Percentiles rank a stretch among this genome's conserved stretches.
Conservation (phyloP, 2,113 vertebrate species). For the Myotis lucifugus region DNA sequence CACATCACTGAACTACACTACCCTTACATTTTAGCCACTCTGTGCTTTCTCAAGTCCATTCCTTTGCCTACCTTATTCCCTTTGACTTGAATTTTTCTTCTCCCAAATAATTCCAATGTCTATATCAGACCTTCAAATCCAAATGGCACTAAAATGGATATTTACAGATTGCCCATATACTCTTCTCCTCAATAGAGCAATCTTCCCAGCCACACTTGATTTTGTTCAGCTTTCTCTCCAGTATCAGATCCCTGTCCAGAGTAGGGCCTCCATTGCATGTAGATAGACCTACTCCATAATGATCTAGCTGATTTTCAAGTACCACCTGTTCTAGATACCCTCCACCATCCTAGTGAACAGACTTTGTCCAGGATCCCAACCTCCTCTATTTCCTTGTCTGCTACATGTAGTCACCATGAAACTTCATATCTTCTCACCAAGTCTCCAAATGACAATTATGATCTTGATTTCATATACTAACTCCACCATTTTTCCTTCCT, state of each 20-base stretch:
- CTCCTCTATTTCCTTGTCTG: background rate
- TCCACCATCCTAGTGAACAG: background rate
- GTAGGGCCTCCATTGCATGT: background rate
- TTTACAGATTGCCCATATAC: background rate
- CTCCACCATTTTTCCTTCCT: background rate
- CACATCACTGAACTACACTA: background rate
- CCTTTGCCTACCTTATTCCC: background rate
- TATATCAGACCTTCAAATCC: background rate
- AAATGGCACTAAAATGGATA: background rate
- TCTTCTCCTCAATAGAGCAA: background rate
- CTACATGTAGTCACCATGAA: background rate
- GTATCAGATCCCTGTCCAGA: background rate
- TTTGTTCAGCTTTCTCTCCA: background rate
- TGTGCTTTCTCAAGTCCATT: background rate
- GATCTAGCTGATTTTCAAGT: background rate
- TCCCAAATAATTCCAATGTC: background rate
- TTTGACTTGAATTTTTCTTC: background rate
- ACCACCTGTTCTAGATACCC: background rate
- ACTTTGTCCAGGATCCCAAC: background rate
- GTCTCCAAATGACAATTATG: background rate
- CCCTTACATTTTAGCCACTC: background rate
- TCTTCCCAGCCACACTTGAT: background rate
- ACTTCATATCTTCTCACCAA: constrained; percentile 3
- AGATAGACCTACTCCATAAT: background rate
- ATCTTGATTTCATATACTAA: background rate